These are phyloP conservation scores for Hirudinaria manillensis DNA, from an alignment of 2,888 invertebrate species.

Conservation along the genomic window DNA sequence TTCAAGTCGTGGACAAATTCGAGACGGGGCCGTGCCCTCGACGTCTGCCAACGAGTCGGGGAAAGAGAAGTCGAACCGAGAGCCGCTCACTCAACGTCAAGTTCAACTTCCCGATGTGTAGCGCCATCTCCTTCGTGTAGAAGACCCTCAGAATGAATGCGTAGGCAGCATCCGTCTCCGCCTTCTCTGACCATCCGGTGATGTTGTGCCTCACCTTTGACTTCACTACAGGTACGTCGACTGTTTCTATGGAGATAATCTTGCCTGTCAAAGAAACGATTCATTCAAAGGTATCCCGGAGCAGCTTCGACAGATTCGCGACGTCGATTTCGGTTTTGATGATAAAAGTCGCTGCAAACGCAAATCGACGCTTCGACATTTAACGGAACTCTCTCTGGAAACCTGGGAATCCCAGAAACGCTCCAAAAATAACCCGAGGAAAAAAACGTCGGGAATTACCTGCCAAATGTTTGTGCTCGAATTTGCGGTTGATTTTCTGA, in stretches of 20 bases:
- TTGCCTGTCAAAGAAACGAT: constrained; percentile 28
- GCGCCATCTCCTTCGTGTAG: constrained; percentile 29
- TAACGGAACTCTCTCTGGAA: too few species aligned
- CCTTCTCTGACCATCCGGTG: constrained; percentile 37
- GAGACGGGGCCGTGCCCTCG: too few species aligned
- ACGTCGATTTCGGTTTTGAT: too few species aligned
- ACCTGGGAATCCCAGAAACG: too few species aligned
- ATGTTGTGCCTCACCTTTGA: constrained; percentile 32
- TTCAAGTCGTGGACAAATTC: too few species aligned
- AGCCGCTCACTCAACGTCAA: constrained; percentile 14
- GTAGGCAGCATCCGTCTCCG: constrained; percentile 37
- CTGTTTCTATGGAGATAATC: constrained; percentile 34
- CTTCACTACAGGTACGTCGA: constrained; percentile 33
- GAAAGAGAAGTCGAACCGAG: too few species aligned
- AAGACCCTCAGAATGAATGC: constrained; percentile 39
- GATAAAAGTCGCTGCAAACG: too few species aligned
- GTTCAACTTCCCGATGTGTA: constrained; percentile 19
- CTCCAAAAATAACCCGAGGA: too few species aligned
- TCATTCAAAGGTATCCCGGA: not conserved
- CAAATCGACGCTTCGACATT: too few species aligned
- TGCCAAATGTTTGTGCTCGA: constrained; percentile 32
- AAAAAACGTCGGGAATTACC: constrained; percentile 17
- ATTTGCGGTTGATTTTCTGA: constrained; percentile 24
- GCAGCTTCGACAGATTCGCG: not conserved
- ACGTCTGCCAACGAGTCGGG: too few species aligned